These are phyloP conservation scores for Seriola aureovittata DNA, from an alignment of 2,113 vertebrate species.

Conservation along the genomic window DNA sequence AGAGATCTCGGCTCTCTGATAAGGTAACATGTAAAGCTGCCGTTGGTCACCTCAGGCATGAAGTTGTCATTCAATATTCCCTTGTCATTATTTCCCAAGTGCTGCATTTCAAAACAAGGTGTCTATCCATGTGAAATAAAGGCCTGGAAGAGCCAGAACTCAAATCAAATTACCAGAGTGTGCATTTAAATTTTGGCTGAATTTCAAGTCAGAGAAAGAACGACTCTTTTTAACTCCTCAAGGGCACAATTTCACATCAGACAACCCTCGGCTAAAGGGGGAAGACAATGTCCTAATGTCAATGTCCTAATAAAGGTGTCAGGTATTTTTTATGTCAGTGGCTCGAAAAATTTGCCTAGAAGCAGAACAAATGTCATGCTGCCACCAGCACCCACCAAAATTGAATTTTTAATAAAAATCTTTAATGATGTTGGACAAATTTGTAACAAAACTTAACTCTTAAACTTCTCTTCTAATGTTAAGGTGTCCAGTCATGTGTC, in stretches of 20 bases:
- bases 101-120: constrained; percentile 8
- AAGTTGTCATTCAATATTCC: constrained; percentile 14
- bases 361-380: background rate
- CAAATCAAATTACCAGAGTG: constrained; percentile 8
- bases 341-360: background rate
- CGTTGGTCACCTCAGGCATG: background rate
- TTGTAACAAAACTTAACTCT: background rate
- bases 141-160: background rate
- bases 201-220: constrained; percentile 2
- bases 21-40: constrained; percentile 15
- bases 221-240: background rate
- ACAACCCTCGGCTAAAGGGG: background rate
- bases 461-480: background rate
- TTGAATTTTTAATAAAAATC: background rate
- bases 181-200: constrained; percentile 1
- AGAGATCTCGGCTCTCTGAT: constrained; percentile 1
- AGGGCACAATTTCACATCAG: background rate
- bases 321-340: background rate
- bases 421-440: background rate
- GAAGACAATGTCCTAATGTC: background rate
- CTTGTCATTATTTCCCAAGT: background rate
- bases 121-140: background rate
- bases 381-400: background rate
- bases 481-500: background rate
- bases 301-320: constrained; percentile 8